Base-by-base conservation (phyloP, 2,888 invertebrate genomes). In the Euplagia quadripunctaria region DNA sequence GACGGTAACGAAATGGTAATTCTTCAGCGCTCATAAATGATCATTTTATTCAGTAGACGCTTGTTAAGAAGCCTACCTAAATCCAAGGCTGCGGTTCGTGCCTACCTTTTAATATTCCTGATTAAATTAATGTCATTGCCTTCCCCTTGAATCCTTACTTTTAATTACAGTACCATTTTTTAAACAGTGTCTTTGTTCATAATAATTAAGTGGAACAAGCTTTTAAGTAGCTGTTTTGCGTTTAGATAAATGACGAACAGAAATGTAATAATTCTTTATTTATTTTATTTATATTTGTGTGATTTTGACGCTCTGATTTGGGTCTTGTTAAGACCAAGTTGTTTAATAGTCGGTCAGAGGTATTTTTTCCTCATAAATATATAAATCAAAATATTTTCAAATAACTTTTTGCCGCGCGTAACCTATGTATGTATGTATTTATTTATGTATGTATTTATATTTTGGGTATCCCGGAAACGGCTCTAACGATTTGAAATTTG, bases 81-180 rank as follows among this genome's bases (percentile, higher is more conserved):
- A 82, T 79, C 82, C 74, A 52, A 82, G 82, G 74, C 76, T 75
- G 78, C 75, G 78, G 82, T 77, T 78, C 79, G 82, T 82, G 84
- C 74, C 76, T 71, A 77, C 76, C 78, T 80, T 82, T 82, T 82
- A 82, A 84, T 82, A 78, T 82, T 84, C 68, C 74, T 80, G 80
- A 82, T 82, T 82, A 80, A 82, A 84, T 82, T 84, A 82, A 72
- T 71, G 78, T 72, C 72, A 80, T 70, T 68, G 64, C 71, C 71
- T 71, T 49, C 42, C 31, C 69, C 67, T 76, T 73, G 72, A 75
- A 74, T 75, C 73, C 51, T 76, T 68, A 75, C 64, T 75, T 82
- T 78, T 82, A 84, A 82, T 84, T 82, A 77, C 66, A 51, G 72
- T 63, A 68, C 41, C 58, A 79, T 70, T 78, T 74, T 58, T 79